These are phyloP conservation scores for Aythya baeri DNA, from an alignment of 2,113 vertebrate genomes.

Conservation along the genomic window DNA sequence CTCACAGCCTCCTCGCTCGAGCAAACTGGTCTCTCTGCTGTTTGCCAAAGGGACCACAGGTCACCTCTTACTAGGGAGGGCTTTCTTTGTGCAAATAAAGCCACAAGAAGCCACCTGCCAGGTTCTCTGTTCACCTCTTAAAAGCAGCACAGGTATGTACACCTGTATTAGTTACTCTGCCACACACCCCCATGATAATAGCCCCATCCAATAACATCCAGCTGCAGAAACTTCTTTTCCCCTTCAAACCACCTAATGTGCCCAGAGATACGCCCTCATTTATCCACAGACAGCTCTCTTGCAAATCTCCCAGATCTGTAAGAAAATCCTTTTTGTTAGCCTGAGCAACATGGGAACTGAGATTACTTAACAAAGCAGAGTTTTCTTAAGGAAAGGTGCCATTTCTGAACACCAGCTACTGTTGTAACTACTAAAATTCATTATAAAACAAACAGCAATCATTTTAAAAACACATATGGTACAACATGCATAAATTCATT, in stretches of 20 bases:
- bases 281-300: not conserved
- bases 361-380: not conserved
- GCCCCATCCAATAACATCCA: not conserved
- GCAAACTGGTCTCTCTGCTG: not conserved
- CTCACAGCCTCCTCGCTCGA: not conserved
- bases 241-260: not conserved
- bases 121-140: not conserved
- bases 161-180: not conserved
- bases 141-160: not conserved
- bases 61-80: not conserved
- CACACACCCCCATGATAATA: not conserved
- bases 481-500: not conserved
- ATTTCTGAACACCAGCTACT: not conserved
- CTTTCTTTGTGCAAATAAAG: not conserved
- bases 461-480: rapidly evolving
- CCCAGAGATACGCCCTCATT: not conserved
- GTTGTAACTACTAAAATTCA: not conserved
- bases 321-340: not conserved
- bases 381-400: not conserved
- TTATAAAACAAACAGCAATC: not conserved
- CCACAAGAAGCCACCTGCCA: not conserved
- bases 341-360: not conserved
- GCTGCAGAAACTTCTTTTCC: not conserved
- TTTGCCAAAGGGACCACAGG: not conserved
- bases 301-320: not conserved